Base-by-base conservation (phyloP, 2,888 invertebrate species). In the Lochmaea crataegi region DNA sequence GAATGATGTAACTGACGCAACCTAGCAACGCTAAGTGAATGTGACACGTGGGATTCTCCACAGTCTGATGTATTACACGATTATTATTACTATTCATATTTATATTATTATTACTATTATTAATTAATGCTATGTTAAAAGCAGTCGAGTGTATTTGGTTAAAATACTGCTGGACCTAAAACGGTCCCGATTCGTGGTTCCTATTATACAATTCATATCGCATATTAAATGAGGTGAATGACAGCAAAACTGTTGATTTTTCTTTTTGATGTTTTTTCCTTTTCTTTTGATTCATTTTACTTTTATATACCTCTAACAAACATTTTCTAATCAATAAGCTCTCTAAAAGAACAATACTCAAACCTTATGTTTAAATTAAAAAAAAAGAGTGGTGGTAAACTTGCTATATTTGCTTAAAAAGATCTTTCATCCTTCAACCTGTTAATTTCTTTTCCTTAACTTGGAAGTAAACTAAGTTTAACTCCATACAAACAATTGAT, bases 71-170 rank as follows among this genome's bases (percentile, higher is more conserved):
- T 87, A 86, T 86, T 86, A 87, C 86, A 87, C 87, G 84, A 87
- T 87, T 87, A 87, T 87, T 87, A 87, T 87, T 87, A 87, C 86
- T 87, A 87, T 87, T 87, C 87, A 87, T 85, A 86, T 85, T 85
- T 85, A 86, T 85, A 85, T 85, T 85, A 84, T 84, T 83, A 83
- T 83, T 83, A 82, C 81, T 82, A 84, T 81, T 83, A 82, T 84
- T 84, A 85, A 82, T 84, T 84, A 85, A 84, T 83, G 82, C 84
- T 83, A 83, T 83, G 83, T 82, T 83, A 84, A 85, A 84, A 84
- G 82, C 84, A 84, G 85, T 84, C 84, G 83, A 85, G 85, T 86
- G 85, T 85, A 84, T 85, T 84, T 80, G 82, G 82, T 82, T 81
- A 76, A 67, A 64, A 78, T 80, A 82, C 82, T 83, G 82, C 83